Conservation (phyloP, 92 coral and sea anemone genomes). For the Paramuricea clavata region DNA sequence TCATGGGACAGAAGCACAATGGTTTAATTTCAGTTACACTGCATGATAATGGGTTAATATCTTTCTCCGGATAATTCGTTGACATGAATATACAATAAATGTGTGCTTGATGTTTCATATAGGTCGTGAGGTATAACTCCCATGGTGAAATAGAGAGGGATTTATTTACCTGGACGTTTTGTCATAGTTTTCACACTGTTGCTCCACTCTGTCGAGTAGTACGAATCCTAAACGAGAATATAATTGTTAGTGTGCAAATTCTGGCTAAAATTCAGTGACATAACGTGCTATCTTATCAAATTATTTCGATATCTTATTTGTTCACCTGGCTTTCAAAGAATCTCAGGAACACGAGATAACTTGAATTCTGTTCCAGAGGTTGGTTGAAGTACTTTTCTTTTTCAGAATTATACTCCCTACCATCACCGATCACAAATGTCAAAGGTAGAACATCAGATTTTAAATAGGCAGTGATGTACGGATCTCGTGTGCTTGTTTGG, state of each 20-base stretch:
- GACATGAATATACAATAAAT: too few species aligned
- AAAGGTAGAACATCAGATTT: background rate
- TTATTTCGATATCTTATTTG: background rate
- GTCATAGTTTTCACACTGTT: background rate
- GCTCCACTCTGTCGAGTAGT: conserved; percentile 18
- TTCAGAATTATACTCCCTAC: background rate
- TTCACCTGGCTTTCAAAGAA: conserved; percentile 9
- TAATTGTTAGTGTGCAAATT: too few species aligned
- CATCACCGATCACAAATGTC: conserved; percentile 30
- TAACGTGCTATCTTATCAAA: too few species aligned
- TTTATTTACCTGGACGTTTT: conserved; percentile 9
- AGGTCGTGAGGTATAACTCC: too few species aligned
- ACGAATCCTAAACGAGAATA: background rate
- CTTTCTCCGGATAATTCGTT: too few species aligned
- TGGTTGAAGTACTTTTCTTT: background rate
- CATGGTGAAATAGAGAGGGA: too few species aligned
- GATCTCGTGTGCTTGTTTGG: background rate
- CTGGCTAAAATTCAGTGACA: too few species aligned
- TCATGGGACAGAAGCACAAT: too few species aligned
- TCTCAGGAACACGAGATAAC: conserved; percentile 8
- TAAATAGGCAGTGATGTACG: conserved; percentile 33
- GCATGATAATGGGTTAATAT: too few species aligned
- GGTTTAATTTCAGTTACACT: too few species aligned
- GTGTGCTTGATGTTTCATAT: too few species aligned
- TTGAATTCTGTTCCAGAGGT: background rate